Conservation (phyloP, 1,140 invertebrate genomes). For the Zaprionus inermis region DNA sequence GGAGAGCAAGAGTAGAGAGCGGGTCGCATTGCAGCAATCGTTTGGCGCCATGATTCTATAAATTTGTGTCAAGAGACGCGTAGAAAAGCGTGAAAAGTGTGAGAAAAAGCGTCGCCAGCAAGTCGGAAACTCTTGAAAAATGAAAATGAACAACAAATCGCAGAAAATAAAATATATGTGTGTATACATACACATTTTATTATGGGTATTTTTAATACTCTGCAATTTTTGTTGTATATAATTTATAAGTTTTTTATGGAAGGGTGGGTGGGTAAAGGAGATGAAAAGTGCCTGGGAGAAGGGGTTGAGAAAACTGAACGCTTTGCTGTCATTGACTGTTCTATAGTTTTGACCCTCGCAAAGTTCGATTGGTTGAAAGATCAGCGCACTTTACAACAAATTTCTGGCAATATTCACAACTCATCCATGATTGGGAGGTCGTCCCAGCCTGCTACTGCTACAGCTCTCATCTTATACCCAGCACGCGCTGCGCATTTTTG, state of each 20-base stretch:
- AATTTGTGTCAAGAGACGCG: conserved; percentile 38
- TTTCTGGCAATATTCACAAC: conserved; percentile 11
- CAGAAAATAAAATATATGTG: conserved; percentile 38
- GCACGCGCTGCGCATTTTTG: conserved; percentile 62
- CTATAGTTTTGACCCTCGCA: conserved; percentile 79
- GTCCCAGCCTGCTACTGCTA: conserved; percentile 11
- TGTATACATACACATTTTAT: conserved; percentile 47
- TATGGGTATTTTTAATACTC: conserved; percentile 39
- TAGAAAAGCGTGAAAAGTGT: conserved; percentile 60
- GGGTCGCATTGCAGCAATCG: conserved; percentile 63
- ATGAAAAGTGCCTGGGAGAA: not conserved
- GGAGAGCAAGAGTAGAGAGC: not conserved
- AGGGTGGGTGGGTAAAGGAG: not conserved
- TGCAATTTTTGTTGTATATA: conserved; percentile 40
- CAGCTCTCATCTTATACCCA: not conserved
- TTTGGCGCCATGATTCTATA: conserved; percentile 75
- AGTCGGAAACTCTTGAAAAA: conserved; percentile 65
- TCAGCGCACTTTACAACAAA: conserved; percentile 73
- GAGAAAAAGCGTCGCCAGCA: conserved; percentile 57
- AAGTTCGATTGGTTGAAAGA: conserved; percentile 74
- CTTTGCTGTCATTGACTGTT: conserved; percentile 72
- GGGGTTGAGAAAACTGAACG: conserved; percentile 21
- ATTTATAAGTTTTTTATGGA: conserved; percentile 71
- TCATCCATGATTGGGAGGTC: conserved; percentile 52
- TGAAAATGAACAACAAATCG: conserved; percentile 42